A percentile compares a stretch with the other conserved stretches of the same genome.
These are phyloP conservation scores for Drosophila tsacasi DNA, from an alignment of 1,140 invertebrate genomes.

Conservation along the genomic window DNA sequence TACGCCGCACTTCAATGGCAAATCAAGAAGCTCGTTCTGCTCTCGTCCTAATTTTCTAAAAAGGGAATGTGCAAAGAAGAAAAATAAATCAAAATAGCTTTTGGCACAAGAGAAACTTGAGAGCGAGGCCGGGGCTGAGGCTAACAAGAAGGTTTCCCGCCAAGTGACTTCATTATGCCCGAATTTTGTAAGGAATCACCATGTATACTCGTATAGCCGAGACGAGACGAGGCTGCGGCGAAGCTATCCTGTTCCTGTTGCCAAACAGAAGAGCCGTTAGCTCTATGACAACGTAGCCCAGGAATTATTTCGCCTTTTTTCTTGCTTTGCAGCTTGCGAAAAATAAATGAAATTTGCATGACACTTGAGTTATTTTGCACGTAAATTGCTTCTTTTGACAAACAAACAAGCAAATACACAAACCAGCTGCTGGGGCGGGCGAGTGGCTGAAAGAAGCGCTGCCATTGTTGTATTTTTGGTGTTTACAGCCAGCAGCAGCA, in stretches of 20 bases:
- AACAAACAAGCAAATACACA: constrained; percentile 82
- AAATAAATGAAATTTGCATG: constrained; percentile 85
- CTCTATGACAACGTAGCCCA: constrained; percentile 76
- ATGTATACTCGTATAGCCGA: constrained; percentile 31
- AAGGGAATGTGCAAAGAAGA: constrained; percentile 15
- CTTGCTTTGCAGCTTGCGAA: constrained; percentile 70
- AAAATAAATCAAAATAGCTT: constrained; percentile 58
- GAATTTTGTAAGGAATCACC: constrained; percentile 72
- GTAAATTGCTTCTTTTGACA: constrained; percentile 85
- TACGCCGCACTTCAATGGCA: constrained; percentile 65
- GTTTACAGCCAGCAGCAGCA: constrained; percentile 67
- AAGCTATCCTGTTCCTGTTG: constrained; percentile 14
- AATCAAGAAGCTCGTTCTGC: constrained; percentile 70
- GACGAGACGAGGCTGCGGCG: constrained; percentile 12
- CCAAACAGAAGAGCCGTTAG: constrained; percentile 25
- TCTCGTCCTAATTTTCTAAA: constrained; percentile 67
- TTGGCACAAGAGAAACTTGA: constrained; percentile 20
- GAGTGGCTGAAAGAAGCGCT: constrained; percentile 18
- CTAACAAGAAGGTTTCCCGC: constrained; percentile 40
- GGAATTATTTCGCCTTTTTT: constrained; percentile 63
- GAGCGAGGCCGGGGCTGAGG: constrained; percentile 19
- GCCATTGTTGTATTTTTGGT: constrained; percentile 82
- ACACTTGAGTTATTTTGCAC: constrained; percentile 85
- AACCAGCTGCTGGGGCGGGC: constrained; percentile 25
- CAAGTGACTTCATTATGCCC: constrained; percentile 76